Conservation (phyloP, 2,797 vertebrate species). For the Setipinna tenuifilis region DNA sequence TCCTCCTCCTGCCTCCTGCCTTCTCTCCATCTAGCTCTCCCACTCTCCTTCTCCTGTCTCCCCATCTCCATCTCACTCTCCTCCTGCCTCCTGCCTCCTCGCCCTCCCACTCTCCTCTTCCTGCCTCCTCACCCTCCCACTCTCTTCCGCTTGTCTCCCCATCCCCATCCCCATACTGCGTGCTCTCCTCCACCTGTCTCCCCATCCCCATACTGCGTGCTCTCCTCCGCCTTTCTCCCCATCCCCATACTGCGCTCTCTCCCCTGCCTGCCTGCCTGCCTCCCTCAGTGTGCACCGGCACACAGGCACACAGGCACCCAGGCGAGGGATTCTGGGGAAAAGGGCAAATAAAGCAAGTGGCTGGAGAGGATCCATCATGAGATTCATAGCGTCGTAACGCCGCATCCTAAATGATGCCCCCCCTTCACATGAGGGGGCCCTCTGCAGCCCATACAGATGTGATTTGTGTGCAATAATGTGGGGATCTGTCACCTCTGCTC, state of each 20-base stretch:
- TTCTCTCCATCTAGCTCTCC: no score
- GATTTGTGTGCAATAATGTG: conserved; percentile 45
- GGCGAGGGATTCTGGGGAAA: conserved; percentile 5
- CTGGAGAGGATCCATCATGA: conserved; percentile 33
- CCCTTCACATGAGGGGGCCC: conserved; percentile 38
- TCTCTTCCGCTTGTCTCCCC: background rate
- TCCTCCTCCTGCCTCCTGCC: conserved; percentile 19
- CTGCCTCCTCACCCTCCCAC: background rate
- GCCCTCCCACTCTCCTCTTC: background rate
- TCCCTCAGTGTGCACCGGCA: background rate
- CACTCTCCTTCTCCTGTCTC: background rate
- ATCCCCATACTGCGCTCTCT: background rate
- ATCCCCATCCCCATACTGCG: background rate
- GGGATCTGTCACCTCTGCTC: conserved; percentile 41
- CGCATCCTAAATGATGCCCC: conserved; percentile 37
- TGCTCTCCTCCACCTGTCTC: background rate
- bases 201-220: background rate
- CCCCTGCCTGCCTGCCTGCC: background rate
- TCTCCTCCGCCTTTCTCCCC: background rate
- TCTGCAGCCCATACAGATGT: conserved; percentile 37
- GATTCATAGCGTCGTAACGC: conserved; percentile 38
- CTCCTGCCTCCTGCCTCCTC: background rate
- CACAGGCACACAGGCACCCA: conserved; percentile 2
- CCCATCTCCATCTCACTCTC: background rate
- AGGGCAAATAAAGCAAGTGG: conserved; percentile 34